Evolutionary conservation across 1,140 invertebrate genomes (phyloP), one percentile per base, ranked within the genome.

Genomic region (Bombus superbus): DNA sequence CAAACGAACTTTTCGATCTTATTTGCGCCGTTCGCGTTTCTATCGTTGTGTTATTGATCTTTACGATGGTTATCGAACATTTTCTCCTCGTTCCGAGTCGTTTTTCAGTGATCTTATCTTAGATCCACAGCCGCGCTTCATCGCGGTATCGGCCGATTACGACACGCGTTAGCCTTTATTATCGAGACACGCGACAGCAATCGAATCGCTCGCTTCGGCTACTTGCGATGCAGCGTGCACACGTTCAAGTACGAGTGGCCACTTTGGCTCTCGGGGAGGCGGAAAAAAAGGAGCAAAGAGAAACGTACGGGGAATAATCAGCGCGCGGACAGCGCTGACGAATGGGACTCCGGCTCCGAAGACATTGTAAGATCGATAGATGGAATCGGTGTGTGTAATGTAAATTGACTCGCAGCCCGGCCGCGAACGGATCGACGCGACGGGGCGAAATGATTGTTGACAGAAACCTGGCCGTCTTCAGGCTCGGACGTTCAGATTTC

Each of bases 331-430:
- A 90, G 89, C 81, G 74, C 89, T 90, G 89, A 90, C 89, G 89
- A 90, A 90, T 90, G 89, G 86, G 88, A 77, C 77, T 74, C 86
- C 86, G 81, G 35, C 79, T 68, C 81, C 71, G 79, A 88, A 90
- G 89, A 90, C 89, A 81, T 88, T 90, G 88, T 85, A 90, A 90
- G 89, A 90, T 90, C 89, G 89, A 90, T 90, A 90, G 89, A 90
- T 90, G 86, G 88, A 90, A 90, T 90, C 89, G 89, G 81, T 81
- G 89, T 83, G 88, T 90, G 89, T 90, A 90, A 90, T 90, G 89
- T 90, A 90, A 90, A 90, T 90, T 90, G 89, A 90, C 86, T 89
- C 86, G 86, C 79, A 74, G 47, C 42, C 74, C 10, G 64, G 64
- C 64, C 62, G 84, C 47, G 73, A 78, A 42, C 44, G 68, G 69